These are phyloP conservation scores for Lethenteron camtschaticum DNA, from an alignment of 2,113 vertebrate species.

Conservation along the genomic window DNA sequence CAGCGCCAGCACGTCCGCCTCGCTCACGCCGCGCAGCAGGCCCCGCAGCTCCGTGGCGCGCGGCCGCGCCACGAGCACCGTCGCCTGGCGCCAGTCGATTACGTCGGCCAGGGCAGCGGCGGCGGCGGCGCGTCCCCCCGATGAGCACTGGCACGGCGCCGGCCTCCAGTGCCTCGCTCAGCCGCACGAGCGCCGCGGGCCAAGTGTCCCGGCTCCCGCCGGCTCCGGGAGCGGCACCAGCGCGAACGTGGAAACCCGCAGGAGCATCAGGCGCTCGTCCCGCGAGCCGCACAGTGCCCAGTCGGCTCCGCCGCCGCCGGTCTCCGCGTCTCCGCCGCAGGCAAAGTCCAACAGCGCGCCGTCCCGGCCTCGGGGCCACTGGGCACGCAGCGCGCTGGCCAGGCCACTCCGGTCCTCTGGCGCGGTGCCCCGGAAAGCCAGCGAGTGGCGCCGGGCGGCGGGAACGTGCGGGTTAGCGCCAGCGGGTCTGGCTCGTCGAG, in stretches of 20 bases:
- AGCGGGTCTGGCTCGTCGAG: constrained; percentile 92
- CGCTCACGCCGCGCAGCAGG: constrained; percentile 71
- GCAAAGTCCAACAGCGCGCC: background rate
- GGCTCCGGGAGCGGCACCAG: constrained; percentile 64
- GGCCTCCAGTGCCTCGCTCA: constrained; percentile 81
- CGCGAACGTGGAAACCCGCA: constrained; percentile 79
- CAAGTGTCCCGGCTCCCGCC: constrained; percentile 48
- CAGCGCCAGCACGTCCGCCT: constrained; percentile 74
- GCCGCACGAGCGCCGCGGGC: constrained; percentile 60
- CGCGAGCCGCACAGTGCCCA: constrained; percentile 87
- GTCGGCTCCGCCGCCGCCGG: constrained; percentile 27
- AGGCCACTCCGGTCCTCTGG: no score
- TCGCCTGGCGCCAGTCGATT: constrained; percentile 76
- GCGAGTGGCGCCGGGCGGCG: constrained; percentile 79
- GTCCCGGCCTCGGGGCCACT: background rate
- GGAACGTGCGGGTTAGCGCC: constrained; percentile 90
- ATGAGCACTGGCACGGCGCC: constrained; percentile 83
- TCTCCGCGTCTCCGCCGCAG: no score
- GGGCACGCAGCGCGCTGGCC: no score
- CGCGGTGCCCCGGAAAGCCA: constrained; percentile 35
- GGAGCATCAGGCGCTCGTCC: constrained; percentile 66
- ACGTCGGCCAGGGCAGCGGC: constrained; percentile 67
- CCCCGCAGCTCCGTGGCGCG: constrained; percentile 91
- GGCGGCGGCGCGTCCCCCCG: constrained; percentile 45
- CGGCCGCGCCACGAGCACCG: constrained; percentile 57